Conservation (phyloP, 2,797 vertebrate genomes). For the Alfaro cultratus region DNA sequence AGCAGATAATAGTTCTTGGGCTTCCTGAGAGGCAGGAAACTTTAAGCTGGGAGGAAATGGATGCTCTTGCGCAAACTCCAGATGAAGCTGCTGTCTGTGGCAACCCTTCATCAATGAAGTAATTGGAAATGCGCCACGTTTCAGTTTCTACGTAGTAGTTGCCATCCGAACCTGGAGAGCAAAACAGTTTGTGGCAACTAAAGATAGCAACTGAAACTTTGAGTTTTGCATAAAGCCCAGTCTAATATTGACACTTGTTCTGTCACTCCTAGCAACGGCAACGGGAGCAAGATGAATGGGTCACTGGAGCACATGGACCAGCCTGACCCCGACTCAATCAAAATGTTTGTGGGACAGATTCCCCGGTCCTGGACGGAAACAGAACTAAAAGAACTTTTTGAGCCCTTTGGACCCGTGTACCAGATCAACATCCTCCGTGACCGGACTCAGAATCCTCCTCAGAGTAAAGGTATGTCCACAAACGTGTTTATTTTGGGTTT, state of each 20-base stretch:
- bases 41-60: conserved; percentile 3
- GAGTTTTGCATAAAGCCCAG: background rate
- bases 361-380: conserved; percentile 97
- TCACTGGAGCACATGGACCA: conserved; percentile 97
- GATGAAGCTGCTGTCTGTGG: background rate
- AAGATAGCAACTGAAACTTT: background rate
- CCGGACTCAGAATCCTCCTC: conserved; percentile 96
- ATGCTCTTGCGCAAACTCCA: background rate
- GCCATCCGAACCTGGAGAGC: background rate
- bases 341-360: conserved; percentile 99
- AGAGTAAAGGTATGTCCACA: conserved; percentile 90
- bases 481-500: background rate
- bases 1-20: background rate
- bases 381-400: conserved; percentile 98
- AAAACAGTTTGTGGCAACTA: background rate
- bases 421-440: conserved; percentile 98
- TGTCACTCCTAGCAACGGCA: conserved; percentile 87
- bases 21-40: conserved; percentile 14
- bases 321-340: conserved; percentile 97
- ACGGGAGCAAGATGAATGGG: conserved; percentile 97
- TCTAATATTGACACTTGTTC: background rate
- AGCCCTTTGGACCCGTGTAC: conserved; percentile 96
- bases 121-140: background rate
- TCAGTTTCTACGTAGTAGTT: background rate
- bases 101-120: background rate